Evolutionary conservation across 1,140 invertebrate genomes (phyloP).

Genomic region (Panagrolaimus sp.): DNA sequence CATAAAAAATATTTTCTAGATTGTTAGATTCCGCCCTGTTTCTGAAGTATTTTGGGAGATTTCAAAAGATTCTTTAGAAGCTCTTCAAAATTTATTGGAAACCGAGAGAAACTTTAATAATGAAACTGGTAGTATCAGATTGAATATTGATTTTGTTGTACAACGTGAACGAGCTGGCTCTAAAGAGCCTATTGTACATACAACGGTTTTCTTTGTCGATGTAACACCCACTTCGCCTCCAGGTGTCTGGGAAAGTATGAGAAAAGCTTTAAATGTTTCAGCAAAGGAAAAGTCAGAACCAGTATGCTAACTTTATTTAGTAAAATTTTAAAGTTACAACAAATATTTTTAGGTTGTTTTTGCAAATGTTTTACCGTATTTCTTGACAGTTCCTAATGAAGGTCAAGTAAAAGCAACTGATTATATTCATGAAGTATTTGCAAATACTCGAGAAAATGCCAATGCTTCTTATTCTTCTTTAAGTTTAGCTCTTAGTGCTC

Average conservation of each 20-base stretch:
- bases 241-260: background rate
- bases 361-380: conserved; percentile 32
- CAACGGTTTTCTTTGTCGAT: conserved; percentile 23
- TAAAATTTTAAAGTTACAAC: background rate
- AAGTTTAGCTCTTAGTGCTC: background rate
- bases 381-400: conserved; percentile 48
- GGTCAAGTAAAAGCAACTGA: conserved; percentile 43
- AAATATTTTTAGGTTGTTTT: conserved; percentile 24
- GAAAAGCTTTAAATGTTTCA: background rate
- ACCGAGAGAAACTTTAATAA: conserved; percentile 12
- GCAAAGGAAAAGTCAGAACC: background rate
- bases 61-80: conserved; percentile 50
- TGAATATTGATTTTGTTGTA: conserved; percentile 45
- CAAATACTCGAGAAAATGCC: background rate
- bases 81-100: conserved; percentile 31
- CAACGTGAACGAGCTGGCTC: conserved; percentile 28
- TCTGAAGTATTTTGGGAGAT: conserved; percentile 51
- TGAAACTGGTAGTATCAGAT: conserved; percentile 13
- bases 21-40: conserved; percentile 52
- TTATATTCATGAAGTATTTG: background rate
- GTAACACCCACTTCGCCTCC: background rate
- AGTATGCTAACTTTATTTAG: conserved; percentile 3
- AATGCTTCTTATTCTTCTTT: conserved; percentile 16
- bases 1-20: conserved; percentile 32
- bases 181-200: conserved; percentile 43